Evolutionary conservation across 2,797 vertebrate species (phyloP).

Genomic region (Mormyrops boulengeri): DNA sequence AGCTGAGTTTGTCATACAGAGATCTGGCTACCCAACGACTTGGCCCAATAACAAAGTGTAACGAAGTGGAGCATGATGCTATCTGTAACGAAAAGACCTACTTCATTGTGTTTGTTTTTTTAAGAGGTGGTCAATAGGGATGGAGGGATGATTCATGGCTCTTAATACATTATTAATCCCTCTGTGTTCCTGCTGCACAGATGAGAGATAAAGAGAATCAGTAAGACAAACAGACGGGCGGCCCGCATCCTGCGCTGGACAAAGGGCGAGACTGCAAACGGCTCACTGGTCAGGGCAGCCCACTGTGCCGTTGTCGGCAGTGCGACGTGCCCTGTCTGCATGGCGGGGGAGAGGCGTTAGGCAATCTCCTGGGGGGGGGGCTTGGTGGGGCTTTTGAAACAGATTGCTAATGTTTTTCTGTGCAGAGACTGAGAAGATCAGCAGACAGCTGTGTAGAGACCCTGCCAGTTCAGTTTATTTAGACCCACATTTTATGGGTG

Average conservation of each 20-base stretch:
- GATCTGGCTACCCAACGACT: constrained; percentile 19
- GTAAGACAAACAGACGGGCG: constrained; percentile 23
- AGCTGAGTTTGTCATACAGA: background rate
- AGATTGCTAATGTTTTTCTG: background rate
- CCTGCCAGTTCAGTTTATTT: background rate
- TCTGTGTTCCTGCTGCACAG: background rate
- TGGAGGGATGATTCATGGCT: background rate
- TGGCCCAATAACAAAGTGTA: constrained; percentile 4
- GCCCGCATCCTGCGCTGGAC: constrained; percentile 26
- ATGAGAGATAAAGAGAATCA: constrained; percentile 26
- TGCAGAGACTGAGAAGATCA: no score
- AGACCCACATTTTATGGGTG: background rate
- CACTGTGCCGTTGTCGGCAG: constrained; percentile 6
- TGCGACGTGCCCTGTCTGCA: constrained; percentile 3
- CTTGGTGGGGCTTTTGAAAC: background rate
- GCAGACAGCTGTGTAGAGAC: background rate
- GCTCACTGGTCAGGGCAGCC: background rate
- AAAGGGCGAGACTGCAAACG: background rate
- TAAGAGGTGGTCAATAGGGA: constrained; percentile 1
- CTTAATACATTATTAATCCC: constrained; percentile 28
- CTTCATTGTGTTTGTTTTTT: constrained; percentile 20
- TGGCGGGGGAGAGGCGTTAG: background rate
- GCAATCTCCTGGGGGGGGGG: background rate
- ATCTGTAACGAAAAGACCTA: constrained; percentile 22
- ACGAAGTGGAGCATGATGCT: background rate